Percentiles rank a stretch among this genome's conserved stretches.
These are phyloP conservation scores for Anorthoa munda DNA, from an alignment of 2,888 invertebrate genomes.

Conservation along the genomic window DNA sequence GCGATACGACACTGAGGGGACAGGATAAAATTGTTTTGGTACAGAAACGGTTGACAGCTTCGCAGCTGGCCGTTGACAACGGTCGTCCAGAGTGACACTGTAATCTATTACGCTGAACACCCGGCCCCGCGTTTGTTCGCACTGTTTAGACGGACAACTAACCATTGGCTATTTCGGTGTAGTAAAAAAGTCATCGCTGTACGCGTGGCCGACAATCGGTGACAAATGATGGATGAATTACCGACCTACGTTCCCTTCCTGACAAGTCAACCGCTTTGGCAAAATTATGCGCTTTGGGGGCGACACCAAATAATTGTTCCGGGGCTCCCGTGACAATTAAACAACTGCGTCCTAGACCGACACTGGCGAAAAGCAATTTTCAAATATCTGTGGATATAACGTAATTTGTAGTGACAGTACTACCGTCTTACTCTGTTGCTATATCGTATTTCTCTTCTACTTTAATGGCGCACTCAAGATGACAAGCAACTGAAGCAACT, in stretches of 20 bases:
- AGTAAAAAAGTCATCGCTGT: constrained; percentile 63
- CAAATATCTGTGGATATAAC: constrained; percentile 24
- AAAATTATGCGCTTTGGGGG: constrained; percentile 50
- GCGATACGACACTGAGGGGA: constrained; percentile 65
- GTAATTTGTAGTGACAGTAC: constrained; percentile 32
- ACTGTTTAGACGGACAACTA: constrained; percentile 61
- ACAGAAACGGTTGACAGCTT: constrained; percentile 72
- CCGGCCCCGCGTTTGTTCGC: constrained; percentile 54
- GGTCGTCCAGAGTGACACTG: constrained; percentile 79
- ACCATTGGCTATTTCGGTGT: constrained; percentile 62
- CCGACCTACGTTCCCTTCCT: constrained; percentile 34
- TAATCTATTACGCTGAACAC: constrained; percentile 81
- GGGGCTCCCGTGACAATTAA: constrained; percentile 57
- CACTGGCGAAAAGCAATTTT: constrained; percentile 31
- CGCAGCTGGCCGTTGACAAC: constrained; percentile 82
- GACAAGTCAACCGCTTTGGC: constrained; percentile 43
- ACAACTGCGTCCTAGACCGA: constrained; percentile 23
- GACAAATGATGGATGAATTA: constrained; percentile 59
- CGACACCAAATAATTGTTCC: constrained; percentile 44
- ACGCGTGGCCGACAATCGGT: constrained; percentile 44
- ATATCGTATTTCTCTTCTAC: constrained; percentile 33
- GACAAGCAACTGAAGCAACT: constrained; percentile 41
- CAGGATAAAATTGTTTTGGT: constrained; percentile 70
- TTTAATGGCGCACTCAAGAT: constrained; percentile 31
- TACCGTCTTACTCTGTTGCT: constrained; percentile 13